phyloP scores from a whole-genome alignment of 2,797 vertebrate genomes.

The Oreortyx pictus region DNA sequence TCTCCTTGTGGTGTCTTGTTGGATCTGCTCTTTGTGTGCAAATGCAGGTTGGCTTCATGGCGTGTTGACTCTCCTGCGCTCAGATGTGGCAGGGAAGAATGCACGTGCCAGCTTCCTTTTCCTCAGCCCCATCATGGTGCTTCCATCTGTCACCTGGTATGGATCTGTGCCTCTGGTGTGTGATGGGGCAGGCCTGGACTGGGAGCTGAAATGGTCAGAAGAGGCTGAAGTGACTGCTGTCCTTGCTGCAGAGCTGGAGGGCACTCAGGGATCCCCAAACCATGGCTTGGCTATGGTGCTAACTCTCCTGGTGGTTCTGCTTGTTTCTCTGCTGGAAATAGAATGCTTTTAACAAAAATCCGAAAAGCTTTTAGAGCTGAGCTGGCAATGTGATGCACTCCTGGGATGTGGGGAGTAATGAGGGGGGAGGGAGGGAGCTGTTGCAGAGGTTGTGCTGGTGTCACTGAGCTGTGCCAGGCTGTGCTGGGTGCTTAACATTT shows the following conservation, averaged over 20 bases:
- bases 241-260: background rate
- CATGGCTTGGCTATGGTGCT: background rate
- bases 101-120: fast-evolving
- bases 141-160: background rate
- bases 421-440: background rate
- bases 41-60: fast-evolving
- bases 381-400: fast-evolving
- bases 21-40: background rate
- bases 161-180: fast-evolving
- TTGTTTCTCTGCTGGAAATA: background rate
- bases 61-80: fast-evolving
- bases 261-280: fast-evolving
- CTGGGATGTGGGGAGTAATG: background rate
- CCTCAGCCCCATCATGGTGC: background rate
- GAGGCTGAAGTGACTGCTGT: background rate
- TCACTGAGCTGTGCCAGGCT: fast-evolving
- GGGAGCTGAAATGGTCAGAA: background rate
- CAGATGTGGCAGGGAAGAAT: background rate
- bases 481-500: background rate
- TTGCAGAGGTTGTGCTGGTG: fast-evolving
- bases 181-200: background rate
- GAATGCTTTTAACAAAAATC: slow-evolving; percentile 27
- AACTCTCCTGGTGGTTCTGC: background rate
- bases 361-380: background rate
- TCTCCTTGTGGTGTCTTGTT: fast-evolving